Conservation (phyloP, 2,888 invertebrate species). For the Cancer borealis region DNA sequence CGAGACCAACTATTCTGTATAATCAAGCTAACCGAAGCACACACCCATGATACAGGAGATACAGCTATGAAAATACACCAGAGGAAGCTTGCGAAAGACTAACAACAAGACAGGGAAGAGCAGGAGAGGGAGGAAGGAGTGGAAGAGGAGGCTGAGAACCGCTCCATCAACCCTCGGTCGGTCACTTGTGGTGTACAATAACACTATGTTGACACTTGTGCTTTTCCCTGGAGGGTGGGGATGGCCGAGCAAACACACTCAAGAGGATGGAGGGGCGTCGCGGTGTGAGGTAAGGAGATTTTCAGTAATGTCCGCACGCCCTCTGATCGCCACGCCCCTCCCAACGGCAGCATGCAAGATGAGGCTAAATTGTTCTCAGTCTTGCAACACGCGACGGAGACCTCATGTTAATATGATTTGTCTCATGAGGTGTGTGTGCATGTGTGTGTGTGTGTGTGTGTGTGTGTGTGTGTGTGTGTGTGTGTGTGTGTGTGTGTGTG, state of each 20-base stretch:
- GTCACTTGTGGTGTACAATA: slow-evolving; percentile 33
- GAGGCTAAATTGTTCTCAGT: background rate
- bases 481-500: background rate
- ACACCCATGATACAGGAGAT: background rate
- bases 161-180: background rate
- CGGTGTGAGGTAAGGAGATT: slow-evolving; percentile 18
- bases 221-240: slow-evolving; percentile 23
- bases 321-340: slow-evolving; percentile 31
- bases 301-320: background rate
- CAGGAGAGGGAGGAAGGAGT: background rate
- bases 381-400: background rate
- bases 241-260: slow-evolving; percentile 1
- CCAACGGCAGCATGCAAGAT: background rate
- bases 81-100: background rate
- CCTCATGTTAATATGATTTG: background rate
- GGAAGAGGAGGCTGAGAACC: background rate
- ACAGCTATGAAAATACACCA: background rate
- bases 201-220: slow-evolving; percentile 33
- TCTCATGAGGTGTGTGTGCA: background rate
- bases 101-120: background rate
- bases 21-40: background rate
- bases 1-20: slow-evolving; percentile 4
- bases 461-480: slow-evolving; percentile 61
- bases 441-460: slow-evolving; percentile 63
- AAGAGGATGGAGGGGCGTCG: slow-evolving; percentile 34